Base-by-base conservation (phyloP, 2,888 invertebrate genomes). In the Hypolimnas misippus region DNA sequence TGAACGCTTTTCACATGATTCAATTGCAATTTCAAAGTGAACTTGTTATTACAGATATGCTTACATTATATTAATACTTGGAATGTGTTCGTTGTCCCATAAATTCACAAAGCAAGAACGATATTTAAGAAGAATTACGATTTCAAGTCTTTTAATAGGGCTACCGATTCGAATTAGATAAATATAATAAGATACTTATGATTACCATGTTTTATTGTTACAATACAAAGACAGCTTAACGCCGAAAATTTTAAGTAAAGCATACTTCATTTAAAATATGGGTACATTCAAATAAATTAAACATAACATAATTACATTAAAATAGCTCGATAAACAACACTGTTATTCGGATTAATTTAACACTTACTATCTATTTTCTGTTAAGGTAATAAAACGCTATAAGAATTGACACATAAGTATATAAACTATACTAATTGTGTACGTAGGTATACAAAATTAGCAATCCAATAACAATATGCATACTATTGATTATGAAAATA, bases 331-430 rank as follows among this genome's bases (percentile, higher is more conserved):
- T 85, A 80, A 84, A 86, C 79, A 83, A 82, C 83, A 84, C 73
- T 83, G 84, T 78, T 82, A 80, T 76, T 80, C 83, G 82, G 83
- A 83, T 86, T 88, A 89, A 81, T 76, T 86, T 87, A 92, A 92
- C 92, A 92, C 92, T 92, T 92, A 92, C 89, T 86, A 89, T 71
- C 91, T 92, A 92, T 86, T 82, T 75, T 87, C 84, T 85, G 89
- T 90, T 90, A 85, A 86, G 87, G 90, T 91, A 90, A 88, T 92
- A 92, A 92, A 92, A 92, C 79, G 89, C 92, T 92, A 92, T 90
- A 86, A 89, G 92, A 92, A 92, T 92, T 92, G 92, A 92, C 92
- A 92, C 92, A 92, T 92, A 92, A 92, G 92, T 92, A 92, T 92
- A 92, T 92, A 89, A 89, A 92, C 92, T 92, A 92, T 92, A 91